Evolutionary conservation across 2,888 invertebrate genomes (phyloP), one percentile per base, ranked within the genome.

Genomic region (Anthrax anthrax): DNA sequence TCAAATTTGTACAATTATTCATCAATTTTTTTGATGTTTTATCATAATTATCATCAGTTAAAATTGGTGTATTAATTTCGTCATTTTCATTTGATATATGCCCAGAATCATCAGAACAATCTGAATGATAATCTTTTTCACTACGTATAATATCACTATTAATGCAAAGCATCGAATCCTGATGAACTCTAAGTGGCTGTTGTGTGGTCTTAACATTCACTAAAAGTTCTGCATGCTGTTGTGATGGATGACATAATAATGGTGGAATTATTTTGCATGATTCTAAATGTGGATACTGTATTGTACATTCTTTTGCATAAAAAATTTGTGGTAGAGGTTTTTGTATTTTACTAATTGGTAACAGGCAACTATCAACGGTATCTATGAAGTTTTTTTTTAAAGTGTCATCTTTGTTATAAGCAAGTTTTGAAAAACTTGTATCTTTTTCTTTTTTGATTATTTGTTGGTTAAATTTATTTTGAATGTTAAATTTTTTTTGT

Each of bases 31-130:
- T 16, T 19, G 36, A 23, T 16, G 10, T 8, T 36, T 5, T 36
- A 16, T 3, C 16, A 4, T 16, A n/a, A 18, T 27, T n/a, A 29
- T 36, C 23, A 27, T 17, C 50, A 51, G 12, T 50, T 53, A 43
- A 50, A 46, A 45, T 9, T 39, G 49, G 43, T 39, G 17, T 42
- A 38, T 4, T 55, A 50, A 10, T 32, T 39, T 59, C 56, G 50
- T 79, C 77, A 57, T 77, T 76, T 62, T 82, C 83, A 60, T 82
- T 84, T 43, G 84, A 84, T 55, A 84, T 84, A 66, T 85, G 84
- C 50, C 85, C 85, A 47, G 84, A 84, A 69, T 85, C 85, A 57
- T 85, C 84, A 48, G 84, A 82, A 57, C 83, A 82, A 57, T 81
- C 81, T 8, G 80, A 80, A 53, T 73, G 74, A 54, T 76, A 74